These are phyloP conservation scores for Acanthisitta chloris DNA, from an alignment of 2,113 vertebrate genomes.

Conservation along the genomic window DNA sequence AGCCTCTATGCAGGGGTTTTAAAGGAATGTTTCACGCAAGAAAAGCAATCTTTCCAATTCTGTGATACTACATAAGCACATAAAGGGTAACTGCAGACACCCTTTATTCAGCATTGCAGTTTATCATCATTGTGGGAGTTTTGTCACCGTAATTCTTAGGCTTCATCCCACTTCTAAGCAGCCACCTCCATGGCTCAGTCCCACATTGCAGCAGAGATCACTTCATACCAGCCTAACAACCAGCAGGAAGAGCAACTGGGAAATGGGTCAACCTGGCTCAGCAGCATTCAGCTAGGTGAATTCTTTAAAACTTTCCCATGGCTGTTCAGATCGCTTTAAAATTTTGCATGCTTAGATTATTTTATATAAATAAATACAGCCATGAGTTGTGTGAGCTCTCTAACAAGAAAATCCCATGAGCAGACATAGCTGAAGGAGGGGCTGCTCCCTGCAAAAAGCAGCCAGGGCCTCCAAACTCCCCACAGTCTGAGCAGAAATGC, in stretches of 20 bases:
- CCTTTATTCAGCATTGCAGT: not conserved
- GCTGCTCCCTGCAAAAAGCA: not conserved
- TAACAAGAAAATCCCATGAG: not conserved
- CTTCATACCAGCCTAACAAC: too few species aligned
- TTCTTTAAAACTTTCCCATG: not conserved
- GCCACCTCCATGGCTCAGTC: not conserved
- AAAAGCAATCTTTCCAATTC: not conserved
- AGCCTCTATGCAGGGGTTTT: conserved; percentile 20
- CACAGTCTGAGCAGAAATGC: not conserved
- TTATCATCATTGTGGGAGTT: not conserved
- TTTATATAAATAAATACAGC: not conserved
- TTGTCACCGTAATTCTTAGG: not conserved
- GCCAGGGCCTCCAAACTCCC: not conserved
- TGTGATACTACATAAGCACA: not conserved
- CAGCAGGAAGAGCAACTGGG: accelerated
- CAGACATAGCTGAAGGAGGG: not conserved
- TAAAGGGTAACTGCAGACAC: not conserved
- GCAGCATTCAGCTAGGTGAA: not conserved
- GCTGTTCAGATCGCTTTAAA: not conserved
- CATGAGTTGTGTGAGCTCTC: not conserved
- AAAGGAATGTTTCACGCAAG: not conserved
- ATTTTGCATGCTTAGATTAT: not conserved
- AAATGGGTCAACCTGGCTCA: accelerated
- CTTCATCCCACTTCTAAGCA: not conserved
- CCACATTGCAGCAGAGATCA: not conserved